Evolutionary conservation across 2,797 vertebrate species (phyloP), one percentile per base, ranked within the genome.

Genomic region (Anguilla megastoma): DNA sequence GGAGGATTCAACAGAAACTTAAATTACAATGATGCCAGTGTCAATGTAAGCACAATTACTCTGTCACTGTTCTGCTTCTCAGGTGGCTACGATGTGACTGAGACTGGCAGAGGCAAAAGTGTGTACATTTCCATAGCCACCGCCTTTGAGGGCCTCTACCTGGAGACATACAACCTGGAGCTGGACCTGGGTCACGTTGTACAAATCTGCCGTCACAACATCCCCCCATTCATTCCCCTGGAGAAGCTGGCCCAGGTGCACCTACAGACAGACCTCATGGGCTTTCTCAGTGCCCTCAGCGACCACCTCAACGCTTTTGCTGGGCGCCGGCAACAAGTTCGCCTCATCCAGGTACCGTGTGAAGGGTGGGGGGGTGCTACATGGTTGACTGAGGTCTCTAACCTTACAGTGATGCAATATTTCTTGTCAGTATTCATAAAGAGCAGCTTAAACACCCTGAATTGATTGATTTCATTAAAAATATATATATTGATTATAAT

Each of bases 91-190:
- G 88, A 96, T 79, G 21, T 95, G 69, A 54, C 92, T 8, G 92
- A 94, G 83, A 93, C 93, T 1, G 89, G 86, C 80, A 90, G 94
- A 0, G 93, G 93, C 10, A 94, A 86, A 50, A 95, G 96, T 3
- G 83, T 95, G 1, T 97, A 96, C 0, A 88, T 98, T 76, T 96
- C 95, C 36, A 88, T 99, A 91, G 91, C 90, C 84, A 98, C 98
- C 0, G 94, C 96, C 58, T 99, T 96, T 0, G 95, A 98, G 48
- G 95, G 96, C 7, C 91, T 93, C 83, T 96, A 95, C 89, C 89
- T 99, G 87, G 97, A 96, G 86, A 97, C 95, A 8, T 99, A 97
- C 90, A 94, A 96, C 91, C 88, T 99, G 92, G 96, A 98, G 89
- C 89, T 99, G 9, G 89, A 95, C 69, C 74, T 95, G 45, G 92